These are phyloP conservation scores for Diplolepis rosae DNA, from an alignment of 2,888 invertebrate species.

Conservation along the genomic window DNA sequence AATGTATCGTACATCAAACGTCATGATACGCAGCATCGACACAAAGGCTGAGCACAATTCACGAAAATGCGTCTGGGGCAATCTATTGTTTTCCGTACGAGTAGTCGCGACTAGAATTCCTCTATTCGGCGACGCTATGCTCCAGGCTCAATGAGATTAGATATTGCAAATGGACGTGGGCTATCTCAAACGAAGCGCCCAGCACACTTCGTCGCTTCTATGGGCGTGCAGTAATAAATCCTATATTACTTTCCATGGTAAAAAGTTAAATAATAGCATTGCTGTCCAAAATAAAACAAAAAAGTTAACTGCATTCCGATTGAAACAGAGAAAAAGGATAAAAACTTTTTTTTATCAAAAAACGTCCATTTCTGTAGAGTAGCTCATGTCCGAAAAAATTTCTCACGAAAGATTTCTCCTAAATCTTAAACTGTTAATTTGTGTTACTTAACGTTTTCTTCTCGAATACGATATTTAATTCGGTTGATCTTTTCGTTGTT, in stretches of 20 bases:
- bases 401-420: too few species aligned
- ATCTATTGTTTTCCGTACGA: constrained; percentile 34
- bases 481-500: too few species aligned
- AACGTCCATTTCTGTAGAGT: too few species aligned
- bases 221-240: neutral
- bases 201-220: neutral
- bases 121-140: neutral
- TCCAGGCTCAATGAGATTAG: constrained; percentile 55
- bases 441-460: too few species aligned
- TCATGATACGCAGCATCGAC: neutral
- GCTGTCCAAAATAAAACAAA: too few species aligned
- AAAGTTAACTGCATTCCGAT: too few species aligned
- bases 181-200: constrained; percentile 51
- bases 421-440: too few species aligned
- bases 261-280: neutral
- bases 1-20: neutral
- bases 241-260: neutral
- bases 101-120: constrained; percentile 23
- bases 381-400: too few species aligned
- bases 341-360: too few species aligned
- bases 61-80: constrained; percentile 28
- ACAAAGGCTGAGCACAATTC: constrained; percentile 5
- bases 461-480: too few species aligned
- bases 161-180: constrained; percentile 62
- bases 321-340: too few species aligned